phyloP scores from a whole-genome alignment of 2,888 invertebrate genomes.

The Listrodromus nycthemerus region DNA sequence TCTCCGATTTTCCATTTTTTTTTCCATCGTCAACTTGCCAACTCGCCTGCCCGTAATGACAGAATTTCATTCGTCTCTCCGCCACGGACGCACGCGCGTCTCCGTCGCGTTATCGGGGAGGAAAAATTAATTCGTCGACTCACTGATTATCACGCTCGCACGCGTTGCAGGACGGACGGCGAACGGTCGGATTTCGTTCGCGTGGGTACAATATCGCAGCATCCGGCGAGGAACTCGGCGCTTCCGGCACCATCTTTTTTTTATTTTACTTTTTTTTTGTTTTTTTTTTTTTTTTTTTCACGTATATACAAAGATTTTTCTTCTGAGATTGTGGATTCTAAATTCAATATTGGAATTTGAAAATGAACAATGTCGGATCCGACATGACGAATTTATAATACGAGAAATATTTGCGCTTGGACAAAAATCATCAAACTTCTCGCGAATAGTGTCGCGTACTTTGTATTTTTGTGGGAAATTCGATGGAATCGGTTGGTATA shows the following conservation, averaged over 20 bases:
- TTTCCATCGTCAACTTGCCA: constrained; percentile 6
- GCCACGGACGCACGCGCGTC: neutral
- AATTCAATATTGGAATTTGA: too few relatives aligned
- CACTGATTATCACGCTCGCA: constrained; percentile 48
- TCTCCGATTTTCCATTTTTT: constrained; percentile 51
- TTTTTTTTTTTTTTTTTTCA: too few relatives aligned
- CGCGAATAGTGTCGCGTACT: too few relatives aligned
- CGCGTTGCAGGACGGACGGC: constrained; percentile 31
- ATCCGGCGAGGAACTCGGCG: constrained; percentile 38
- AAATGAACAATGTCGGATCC: too few relatives aligned
- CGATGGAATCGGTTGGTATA: too few relatives aligned
- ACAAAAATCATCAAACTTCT: too few relatives aligned
- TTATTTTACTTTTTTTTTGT: constrained; percentile 16
- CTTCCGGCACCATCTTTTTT: constrained; percentile 28
- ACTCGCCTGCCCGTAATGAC: constrained; percentile 8
- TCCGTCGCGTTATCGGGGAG: constrained; percentile 40
- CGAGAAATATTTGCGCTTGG: too few relatives aligned
- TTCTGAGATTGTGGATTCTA: too few relatives aligned
- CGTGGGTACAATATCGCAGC: constrained; percentile 44
- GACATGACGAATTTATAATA: too few relatives aligned
- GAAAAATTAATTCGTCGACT: constrained; percentile 41
- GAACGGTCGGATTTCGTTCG: constrained; percentile 45
- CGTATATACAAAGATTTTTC: too few relatives aligned
- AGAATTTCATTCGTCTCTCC: constrained; percentile 31
- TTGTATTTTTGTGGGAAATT: too few relatives aligned